phyloP scores from a whole-genome alignment of 2,888 invertebrate species.

The Epinotia bilunana region DNA sequence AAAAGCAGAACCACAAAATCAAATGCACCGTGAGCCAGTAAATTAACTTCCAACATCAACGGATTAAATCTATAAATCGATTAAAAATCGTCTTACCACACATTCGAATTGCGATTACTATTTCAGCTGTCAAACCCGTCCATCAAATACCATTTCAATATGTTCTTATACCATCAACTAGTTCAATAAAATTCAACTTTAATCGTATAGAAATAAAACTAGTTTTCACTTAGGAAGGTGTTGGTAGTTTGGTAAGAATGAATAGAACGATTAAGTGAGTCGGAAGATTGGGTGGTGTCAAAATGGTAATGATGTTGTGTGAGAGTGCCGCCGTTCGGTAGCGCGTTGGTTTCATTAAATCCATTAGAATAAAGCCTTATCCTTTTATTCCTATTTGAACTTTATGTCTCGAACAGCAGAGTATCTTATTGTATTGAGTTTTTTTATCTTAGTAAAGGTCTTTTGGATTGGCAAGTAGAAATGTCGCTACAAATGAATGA shows the following conservation, averaged over 20 bases:
- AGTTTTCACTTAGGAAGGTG: neutral
- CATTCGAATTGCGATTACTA: constrained; percentile 40
- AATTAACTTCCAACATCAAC: constrained; percentile 54
- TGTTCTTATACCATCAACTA: neutral
- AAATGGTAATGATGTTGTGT: constrained; percentile 61
- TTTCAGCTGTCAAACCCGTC: constrained; percentile 47
- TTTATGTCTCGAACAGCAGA: neutral
- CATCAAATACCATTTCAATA: constrained; percentile 30
- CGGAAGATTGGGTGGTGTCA: constrained; percentile 53
- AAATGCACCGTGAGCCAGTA: constrained; percentile 39
- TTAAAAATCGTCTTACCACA: constrained; percentile 42
- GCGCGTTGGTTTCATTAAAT: constrained; percentile 70
- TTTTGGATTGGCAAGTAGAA: neutral
- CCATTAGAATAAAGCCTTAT: constrained; percentile 60
- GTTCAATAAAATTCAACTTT: constrained; percentile 15
- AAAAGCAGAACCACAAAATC: constrained; percentile 24
- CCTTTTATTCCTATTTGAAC: neutral
- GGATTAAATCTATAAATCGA: constrained; percentile 54
- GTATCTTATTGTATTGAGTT: neutral
- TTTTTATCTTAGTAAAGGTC: constrained; percentile 7
- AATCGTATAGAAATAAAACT: neutral
- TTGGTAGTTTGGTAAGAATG: constrained; percentile 10
- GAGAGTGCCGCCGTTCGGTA: constrained; percentile 59
- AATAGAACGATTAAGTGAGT: constrained; percentile 28
- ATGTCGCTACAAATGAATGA: constrained; percentile 70